These are phyloP conservation scores for Agonum fuliginosum DNA, from an alignment of 2,888 invertebrate genomes.

Conservation along the genomic window DNA sequence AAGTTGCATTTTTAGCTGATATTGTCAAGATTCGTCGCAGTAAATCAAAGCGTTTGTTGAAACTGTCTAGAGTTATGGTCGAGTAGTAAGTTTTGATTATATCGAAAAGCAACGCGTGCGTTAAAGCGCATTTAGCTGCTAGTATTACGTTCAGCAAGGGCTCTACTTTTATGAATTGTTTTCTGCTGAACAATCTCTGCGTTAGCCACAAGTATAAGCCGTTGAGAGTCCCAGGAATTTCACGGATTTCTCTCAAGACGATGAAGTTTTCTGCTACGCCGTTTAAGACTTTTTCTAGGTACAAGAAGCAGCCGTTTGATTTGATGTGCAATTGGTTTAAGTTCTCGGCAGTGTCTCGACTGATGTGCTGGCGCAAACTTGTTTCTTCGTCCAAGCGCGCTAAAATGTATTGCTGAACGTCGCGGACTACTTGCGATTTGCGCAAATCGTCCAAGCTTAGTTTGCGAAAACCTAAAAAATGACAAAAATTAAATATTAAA, in stretches of 20 bases:
- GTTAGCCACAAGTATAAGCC: constrained; percentile 96
- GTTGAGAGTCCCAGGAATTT: constrained; percentile 96
- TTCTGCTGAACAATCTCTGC: constrained; percentile 91
- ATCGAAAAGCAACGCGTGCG: constrained; percentile 86
- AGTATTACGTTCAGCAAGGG: constrained; percentile 90
- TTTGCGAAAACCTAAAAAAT: constrained; percentile 93
- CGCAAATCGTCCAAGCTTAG: constrained; percentile 93
- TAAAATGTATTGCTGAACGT: constrained; percentile 96
- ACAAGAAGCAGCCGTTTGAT: constrained; percentile 94
- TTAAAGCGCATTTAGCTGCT: constrained; percentile 90
- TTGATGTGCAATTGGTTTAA: constrained; percentile 96
- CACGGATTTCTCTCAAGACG: constrained; percentile 90
- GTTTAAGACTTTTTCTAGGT: constrained; percentile 90
- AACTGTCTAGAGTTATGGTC: constrained; percentile 86
- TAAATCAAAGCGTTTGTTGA: constrained; percentile 85
- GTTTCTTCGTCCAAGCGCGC: constrained; percentile 93
- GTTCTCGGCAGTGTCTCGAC: constrained; percentile 94
- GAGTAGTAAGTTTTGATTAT: constrained; percentile 88
- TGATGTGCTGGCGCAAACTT: constrained; percentile 89
- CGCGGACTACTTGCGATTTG: constrained; percentile 92
- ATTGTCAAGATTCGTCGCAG: constrained; percentile 79
- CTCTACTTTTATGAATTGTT: constrained; percentile 91
- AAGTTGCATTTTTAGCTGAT: constrained; percentile 76
- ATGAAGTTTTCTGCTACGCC: constrained; percentile 96
- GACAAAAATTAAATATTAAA: too few relatives aligned